These are phyloP conservation scores for Tyto alba DNA, from an alignment of 2,113 vertebrate species.

Conservation along the genomic window DNA sequence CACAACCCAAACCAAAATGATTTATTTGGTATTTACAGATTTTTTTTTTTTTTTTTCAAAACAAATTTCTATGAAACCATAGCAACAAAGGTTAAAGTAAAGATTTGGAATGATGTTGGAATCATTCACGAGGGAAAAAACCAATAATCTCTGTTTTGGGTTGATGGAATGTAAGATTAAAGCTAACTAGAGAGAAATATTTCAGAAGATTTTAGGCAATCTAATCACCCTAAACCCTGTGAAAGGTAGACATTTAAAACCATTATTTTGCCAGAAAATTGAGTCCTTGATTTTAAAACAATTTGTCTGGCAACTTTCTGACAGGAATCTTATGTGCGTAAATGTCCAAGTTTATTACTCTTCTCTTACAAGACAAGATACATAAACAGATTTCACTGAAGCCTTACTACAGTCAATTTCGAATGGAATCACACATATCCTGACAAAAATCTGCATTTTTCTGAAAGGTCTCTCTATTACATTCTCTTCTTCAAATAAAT, in stretches of 20 bases:
- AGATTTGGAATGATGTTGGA: slow-evolving; percentile 22
- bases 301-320: neutral
- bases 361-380: neutral
- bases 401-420: neutral
- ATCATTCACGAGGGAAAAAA: neutral
- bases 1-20: neutral
- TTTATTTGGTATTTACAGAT: slow-evolving; percentile 31
- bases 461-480: neutral
- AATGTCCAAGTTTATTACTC: neutral
- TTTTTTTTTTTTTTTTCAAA: neutral
- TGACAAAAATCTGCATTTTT: neutral
- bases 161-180: neutral
- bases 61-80: slow-evolving; percentile 37
- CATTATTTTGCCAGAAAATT: neutral
- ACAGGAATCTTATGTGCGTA: neutral
- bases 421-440: neutral
- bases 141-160: neutral
- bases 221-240: neutral
- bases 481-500: neutral
- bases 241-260: neutral
- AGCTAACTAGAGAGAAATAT: neutral
- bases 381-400: neutral
- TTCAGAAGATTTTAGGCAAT: neutral
- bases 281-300: neutral
- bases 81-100: neutral